Percentiles rank a stretch among this genome's conserved stretches.
Conservation (phyloP, 2,888 invertebrate genomes). For the Dioctria rufipes region DNA sequence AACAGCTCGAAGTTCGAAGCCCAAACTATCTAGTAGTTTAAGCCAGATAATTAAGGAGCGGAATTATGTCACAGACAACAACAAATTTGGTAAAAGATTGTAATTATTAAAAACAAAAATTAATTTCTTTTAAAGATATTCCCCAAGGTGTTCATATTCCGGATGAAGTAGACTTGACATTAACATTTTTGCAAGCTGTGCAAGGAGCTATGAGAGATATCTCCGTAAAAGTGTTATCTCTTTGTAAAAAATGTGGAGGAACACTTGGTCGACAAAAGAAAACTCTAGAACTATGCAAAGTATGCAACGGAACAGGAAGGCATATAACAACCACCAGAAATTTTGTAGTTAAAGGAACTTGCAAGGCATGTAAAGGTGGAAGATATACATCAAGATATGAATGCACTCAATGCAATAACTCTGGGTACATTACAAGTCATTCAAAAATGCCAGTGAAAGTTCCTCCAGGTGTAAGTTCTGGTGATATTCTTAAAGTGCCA, state of each 20-base stretch:
- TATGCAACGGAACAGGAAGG: slow-evolving; percentile 67
- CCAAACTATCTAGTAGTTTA: neutral
- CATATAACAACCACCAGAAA: slow-evolving; percentile 63
- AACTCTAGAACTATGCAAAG: slow-evolving; percentile 65
- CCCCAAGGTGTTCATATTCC: neutral
- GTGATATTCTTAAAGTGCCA: slow-evolving; percentile 64
- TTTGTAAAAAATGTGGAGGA: slow-evolving; percentile 67
- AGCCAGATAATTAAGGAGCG: neutral
- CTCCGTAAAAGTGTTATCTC: slow-evolving; percentile 63
- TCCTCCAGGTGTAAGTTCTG: slow-evolving; percentile 65
- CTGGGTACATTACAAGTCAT: slow-evolving; percentile 14
- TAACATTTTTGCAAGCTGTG: slow-evolving; percentile 66
- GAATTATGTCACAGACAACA: neutral
- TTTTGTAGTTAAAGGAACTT: slow-evolving; percentile 61
- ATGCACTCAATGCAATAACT: slow-evolving; percentile 66
- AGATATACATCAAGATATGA: slow-evolving; percentile 65
- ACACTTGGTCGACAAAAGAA: slow-evolving; percentile 63
- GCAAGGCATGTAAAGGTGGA: slow-evolving; percentile 66
- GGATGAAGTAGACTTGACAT: slow-evolving; percentile 62
- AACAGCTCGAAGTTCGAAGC: neutral
- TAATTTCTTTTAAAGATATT: neutral
- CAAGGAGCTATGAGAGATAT: slow-evolving; percentile 66
- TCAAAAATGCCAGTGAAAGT: slow-evolving; percentile 59
- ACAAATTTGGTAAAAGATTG: neutral
- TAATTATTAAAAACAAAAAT: no score